A percentile compares a stretch with the other conserved stretches of the same genome.
phyloP scores from a whole-genome alignment of 2,797 vertebrate genomes.

The Diglossa cyanea region DNA sequence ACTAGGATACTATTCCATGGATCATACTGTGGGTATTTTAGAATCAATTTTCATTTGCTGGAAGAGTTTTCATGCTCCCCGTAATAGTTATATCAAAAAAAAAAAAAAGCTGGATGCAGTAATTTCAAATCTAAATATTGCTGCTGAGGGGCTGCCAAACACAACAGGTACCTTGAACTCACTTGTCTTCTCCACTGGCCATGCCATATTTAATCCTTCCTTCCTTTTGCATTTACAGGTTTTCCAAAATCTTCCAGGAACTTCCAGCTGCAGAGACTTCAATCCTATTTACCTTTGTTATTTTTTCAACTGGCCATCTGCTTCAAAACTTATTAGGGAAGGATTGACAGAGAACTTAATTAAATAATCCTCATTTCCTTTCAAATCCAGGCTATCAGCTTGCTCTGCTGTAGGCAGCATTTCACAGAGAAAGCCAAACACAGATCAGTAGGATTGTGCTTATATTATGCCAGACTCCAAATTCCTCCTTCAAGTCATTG shows the following conservation, averaged over 20 bases:
- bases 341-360: background rate
- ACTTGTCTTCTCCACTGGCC: background rate
- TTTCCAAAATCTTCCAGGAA: background rate
- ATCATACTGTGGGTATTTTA: background rate
- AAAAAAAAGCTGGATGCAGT: background rate
- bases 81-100: background rate
- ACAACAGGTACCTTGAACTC: background rate
- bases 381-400: slow-evolving; percentile 8
- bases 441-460: background rate
- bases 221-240: background rate
- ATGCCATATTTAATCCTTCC: background rate
- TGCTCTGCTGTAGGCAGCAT: slow-evolving; percentile 29
- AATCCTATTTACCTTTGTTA: background rate
- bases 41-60: background rate
- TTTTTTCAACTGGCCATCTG: background rate
- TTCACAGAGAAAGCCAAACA: slow-evolving; percentile 2
- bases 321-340: slow-evolving; percentile 24
- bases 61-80: background rate
- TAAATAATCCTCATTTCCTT: slow-evolving; percentile 45
- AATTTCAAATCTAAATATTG: background rate
- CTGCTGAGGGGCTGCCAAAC: background rate
- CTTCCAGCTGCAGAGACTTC: background rate
- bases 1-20: background rate
- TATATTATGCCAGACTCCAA: background rate
- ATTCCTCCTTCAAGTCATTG: background rate